phyloP scores from a whole-genome alignment of 2,113 vertebrate species.

The Atractosteus spatula region DNA sequence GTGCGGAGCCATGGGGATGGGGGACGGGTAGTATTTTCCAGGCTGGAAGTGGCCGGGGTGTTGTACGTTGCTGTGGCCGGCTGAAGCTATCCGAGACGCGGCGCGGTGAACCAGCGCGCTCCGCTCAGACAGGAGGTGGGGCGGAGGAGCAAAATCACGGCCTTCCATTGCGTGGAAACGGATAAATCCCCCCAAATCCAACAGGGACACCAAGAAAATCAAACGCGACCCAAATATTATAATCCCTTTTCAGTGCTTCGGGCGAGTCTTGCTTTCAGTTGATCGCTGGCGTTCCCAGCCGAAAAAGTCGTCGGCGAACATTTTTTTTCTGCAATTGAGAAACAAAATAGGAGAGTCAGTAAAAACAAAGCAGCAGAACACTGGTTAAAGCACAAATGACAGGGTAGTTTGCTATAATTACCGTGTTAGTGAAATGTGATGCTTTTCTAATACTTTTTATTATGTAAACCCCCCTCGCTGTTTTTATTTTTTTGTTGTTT shows the following conservation, averaged over 20 bases:
- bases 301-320: slow-evolving; percentile 62
- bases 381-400: neutral
- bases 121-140: slow-evolving; percentile 88
- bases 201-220: slow-evolving; percentile 53
- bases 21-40: slow-evolving; percentile 90
- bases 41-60: slow-evolving; percentile 86
- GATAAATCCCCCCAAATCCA: slow-evolving; percentile 65
- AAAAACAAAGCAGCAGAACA: slow-evolving; percentile 13
- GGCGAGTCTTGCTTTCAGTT: slow-evolving; percentile 64
- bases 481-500: too few species aligned
- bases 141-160: slow-evolving; percentile 89
- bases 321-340: slow-evolving; percentile 62
- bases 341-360: slow-evolving; percentile 46
- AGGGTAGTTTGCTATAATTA: neutral
- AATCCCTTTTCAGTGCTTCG: slow-evolving; percentile 63
- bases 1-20: slow-evolving; percentile 92
- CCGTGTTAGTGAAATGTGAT: neutral
- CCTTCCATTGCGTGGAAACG: slow-evolving; percentile 82
- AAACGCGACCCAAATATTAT: slow-evolving; percentile 69
- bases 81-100: slow-evolving; percentile 79
- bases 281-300: slow-evolving; percentile 59
- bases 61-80: slow-evolving; percentile 81
- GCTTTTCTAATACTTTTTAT: slow-evolving; percentile 14
- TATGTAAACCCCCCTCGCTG: neutral
- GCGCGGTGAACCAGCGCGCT: slow-evolving; percentile 84